Percentiles rank a stretch among this genome's conserved stretches.
Conservation (phyloP, 2,113 vertebrate species). For the Sorex fumeus region DNA sequence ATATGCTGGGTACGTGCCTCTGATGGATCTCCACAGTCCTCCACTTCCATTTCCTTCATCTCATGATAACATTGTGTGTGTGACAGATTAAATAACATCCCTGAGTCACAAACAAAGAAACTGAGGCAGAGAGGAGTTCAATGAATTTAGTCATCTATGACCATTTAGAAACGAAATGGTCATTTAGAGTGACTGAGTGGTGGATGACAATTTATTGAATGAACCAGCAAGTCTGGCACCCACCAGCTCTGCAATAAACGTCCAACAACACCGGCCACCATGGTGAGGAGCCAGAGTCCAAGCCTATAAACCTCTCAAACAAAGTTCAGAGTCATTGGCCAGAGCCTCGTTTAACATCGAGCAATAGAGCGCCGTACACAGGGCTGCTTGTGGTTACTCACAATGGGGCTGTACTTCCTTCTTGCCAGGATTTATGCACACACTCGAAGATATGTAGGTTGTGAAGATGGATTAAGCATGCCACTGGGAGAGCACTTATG, state of each 20-base stretch:
- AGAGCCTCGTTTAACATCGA: constrained; percentile 52
- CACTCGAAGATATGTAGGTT: constrained; percentile 63
- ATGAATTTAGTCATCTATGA: neutral
- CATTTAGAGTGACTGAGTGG: rapidly evolving
- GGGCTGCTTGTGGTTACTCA: constrained; percentile 27
- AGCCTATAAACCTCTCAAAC: constrained; percentile 21
- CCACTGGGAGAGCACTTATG: constrained; percentile 62
- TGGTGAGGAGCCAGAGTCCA: neutral
- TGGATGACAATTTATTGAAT: neutral
- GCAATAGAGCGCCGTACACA: neutral
- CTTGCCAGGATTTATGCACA: constrained; percentile 77
- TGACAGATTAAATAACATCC: neutral
- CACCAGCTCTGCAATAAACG: neutral
- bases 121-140: constrained; percentile 25
- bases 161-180: neutral
- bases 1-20: no score
- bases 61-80: neutral
- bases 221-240: neutral
- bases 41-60: neutral
- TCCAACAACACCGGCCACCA: neutral
- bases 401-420: neutral
- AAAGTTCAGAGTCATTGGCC: neutral
- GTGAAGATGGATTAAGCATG: constrained; percentile 71
- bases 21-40: no score
- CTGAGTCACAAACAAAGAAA: constrained; percentile 27